Evolutionary conservation across 2,113 vertebrate species (phyloP).

Genomic region (Helogale parvula): DNA sequence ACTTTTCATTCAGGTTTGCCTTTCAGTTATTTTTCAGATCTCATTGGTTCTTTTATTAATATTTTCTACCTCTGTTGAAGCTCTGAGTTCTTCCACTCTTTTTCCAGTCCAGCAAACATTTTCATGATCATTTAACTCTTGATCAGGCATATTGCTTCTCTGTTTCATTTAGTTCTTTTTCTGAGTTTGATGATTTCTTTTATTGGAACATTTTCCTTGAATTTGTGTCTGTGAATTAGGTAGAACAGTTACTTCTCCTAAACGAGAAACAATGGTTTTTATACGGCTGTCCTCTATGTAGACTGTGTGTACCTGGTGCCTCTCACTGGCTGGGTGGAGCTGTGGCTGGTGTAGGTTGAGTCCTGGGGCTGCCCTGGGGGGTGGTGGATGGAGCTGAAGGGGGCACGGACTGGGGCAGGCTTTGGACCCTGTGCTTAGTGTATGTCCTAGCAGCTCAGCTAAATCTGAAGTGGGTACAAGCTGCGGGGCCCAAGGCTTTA

Average conservation of each 20-base stretch:
- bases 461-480: neutral
- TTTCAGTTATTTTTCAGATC: neutral
- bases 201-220: neutral
- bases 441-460: neutral
- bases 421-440: neutral
- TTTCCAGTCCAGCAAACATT: neutral
- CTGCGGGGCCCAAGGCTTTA: neutral
- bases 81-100: neutral
- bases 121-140: neutral
- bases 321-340: neutral
- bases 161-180: neutral
- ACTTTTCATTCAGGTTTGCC: neutral
- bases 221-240: neutral
- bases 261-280: neutral
- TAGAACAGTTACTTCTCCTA: neutral
- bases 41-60: neutral
- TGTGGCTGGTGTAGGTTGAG: neutral
- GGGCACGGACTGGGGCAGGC: neutral
- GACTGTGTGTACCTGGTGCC: neutral
- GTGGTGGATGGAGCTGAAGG: neutral
- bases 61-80: neutral
- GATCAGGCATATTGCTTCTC: neutral
- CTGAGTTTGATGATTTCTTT: neutral
- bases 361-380: neutral
- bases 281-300: neutral